Conservation (phyloP, 2,888 invertebrate species). For the Tigriopus californicus region DNA sequence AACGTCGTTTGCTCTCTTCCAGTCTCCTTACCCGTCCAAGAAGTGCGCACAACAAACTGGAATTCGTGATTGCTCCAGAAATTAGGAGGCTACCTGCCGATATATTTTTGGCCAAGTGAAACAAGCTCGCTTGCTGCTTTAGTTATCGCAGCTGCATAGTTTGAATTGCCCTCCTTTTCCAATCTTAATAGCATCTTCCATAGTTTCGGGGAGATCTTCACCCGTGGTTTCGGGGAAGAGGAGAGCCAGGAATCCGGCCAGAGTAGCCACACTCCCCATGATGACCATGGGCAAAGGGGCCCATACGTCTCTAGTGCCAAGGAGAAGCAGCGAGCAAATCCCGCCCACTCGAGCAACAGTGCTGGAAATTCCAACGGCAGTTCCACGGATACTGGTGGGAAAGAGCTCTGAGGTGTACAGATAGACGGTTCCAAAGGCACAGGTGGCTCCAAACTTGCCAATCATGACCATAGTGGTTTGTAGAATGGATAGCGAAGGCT, state of each 20-base stretch:
- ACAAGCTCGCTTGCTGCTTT: too few relatives aligned
- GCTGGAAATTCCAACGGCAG: slow-evolving; percentile 63
- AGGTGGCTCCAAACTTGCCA: slow-evolving; percentile 59
- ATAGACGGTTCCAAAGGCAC: slow-evolving; percentile 66
- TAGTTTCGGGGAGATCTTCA: slow-evolving; percentile 2
- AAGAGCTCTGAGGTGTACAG: slow-evolving; percentile 71
- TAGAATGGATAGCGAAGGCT: slow-evolving; percentile 26
- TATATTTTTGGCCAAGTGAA: too few relatives aligned
- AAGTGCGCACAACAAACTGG: too few relatives aligned
- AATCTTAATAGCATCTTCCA: slow-evolving; percentile 6
- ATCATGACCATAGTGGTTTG: slow-evolving; percentile 38
- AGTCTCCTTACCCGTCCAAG: too few relatives aligned
- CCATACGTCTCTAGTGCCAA: background rate
- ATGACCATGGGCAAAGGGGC: slow-evolving; percentile 7
- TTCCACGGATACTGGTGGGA: slow-evolving; percentile 69
- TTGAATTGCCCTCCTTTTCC: background rate
- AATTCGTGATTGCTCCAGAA: too few relatives aligned
- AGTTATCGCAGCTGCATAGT: too few relatives aligned
- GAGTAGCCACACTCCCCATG: background rate
- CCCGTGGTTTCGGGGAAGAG: slow-evolving; percentile 13
- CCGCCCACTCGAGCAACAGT: slow-evolving; percentile 68
- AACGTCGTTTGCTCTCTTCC: too few relatives aligned
- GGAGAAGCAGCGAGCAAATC: slow-evolving; percentile 61
- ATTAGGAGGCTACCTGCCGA: too few relatives aligned
- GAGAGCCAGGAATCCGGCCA: slow-evolving; percentile 10